Conservation (phyloP, 2,113 vertebrate species). For the Lophura nycthemera region DNA sequence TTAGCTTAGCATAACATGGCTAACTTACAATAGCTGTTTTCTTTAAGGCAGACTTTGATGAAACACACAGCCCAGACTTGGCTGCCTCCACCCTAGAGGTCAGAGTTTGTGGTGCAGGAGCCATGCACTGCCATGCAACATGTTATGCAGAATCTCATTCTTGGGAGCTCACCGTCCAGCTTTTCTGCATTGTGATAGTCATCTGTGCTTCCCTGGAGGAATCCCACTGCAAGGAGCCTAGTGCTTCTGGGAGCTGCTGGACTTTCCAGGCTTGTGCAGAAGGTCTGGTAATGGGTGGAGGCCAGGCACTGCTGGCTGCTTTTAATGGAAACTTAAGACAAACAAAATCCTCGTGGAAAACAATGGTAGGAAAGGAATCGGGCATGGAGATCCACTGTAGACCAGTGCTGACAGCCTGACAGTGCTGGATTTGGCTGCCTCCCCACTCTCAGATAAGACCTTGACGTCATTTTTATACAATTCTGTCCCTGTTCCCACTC, state of each 20-base stretch:
- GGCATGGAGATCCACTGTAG: not conserved
- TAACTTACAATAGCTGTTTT: not conserved
- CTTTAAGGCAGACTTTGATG: not conserved
- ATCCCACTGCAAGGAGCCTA: not conserved
- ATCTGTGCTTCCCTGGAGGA: not conserved
- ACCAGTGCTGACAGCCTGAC: not conserved
- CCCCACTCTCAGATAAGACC: not conserved
- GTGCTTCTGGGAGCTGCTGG: not conserved
- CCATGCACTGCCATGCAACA: fast-evolving
- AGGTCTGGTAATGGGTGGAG: not conserved
- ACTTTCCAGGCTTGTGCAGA: not conserved
- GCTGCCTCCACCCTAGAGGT: not conserved
- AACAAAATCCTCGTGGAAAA: not conserved
- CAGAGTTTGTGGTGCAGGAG: not conserved
- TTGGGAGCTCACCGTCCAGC: fast-evolving
- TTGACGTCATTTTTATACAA: not conserved
- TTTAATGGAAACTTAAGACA: not conserved
- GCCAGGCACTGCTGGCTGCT: not conserved
- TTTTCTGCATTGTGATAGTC: fast-evolving
- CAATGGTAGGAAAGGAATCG: not conserved
- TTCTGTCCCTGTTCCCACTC: not conserved
- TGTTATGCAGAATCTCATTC: fast-evolving
- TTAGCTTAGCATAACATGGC: not conserved
- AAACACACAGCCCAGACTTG: not conserved
- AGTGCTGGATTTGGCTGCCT: not conserved